Conservation (phyloP, 2,888 invertebrate species). For the Oeneis ivallda region DNA sequence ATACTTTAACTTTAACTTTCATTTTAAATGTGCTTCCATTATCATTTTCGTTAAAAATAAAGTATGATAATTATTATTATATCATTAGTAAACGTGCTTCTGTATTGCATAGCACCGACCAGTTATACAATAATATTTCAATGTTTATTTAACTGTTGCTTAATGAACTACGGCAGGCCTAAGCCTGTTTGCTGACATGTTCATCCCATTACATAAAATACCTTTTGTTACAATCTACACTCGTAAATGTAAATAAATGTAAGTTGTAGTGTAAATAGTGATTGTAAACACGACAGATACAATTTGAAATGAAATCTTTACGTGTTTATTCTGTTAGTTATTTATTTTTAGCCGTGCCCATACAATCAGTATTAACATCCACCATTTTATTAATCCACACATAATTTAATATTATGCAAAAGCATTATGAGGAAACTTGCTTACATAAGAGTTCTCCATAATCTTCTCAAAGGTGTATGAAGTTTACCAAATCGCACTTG, state of each 20-base stretch:
- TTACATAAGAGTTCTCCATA: too few relatives aligned
- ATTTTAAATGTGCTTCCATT: too few relatives aligned
- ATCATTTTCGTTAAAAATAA: neutral
- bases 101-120: conserved; percentile 55
- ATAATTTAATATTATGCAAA: too few relatives aligned
- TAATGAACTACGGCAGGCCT: conserved; percentile 69
- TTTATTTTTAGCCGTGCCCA: neutral
- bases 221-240: conserved; percentile 36
- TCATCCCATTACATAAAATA: conserved; percentile 57
- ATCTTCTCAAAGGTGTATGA: too few relatives aligned
- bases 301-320: conserved; percentile 6
- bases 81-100: neutral
- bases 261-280: conserved; percentile 34
- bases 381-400: too few relatives aligned
- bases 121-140: conserved; percentile 76
- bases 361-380: too few relatives aligned
- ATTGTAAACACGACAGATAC: conserved; percentile 30
- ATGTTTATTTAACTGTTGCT: conserved; percentile 78
- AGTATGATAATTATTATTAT: too few relatives aligned
- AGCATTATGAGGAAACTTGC: too few relatives aligned
- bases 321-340: neutral
- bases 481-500: too few relatives aligned
- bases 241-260: conserved; percentile 18
- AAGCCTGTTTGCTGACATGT: conserved; percentile 65
- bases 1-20: too few relatives aligned